These are phyloP conservation scores for Sturmia bella DNA, from an alignment of 2,888 invertebrate genomes.

Conservation along the genomic window DNA sequence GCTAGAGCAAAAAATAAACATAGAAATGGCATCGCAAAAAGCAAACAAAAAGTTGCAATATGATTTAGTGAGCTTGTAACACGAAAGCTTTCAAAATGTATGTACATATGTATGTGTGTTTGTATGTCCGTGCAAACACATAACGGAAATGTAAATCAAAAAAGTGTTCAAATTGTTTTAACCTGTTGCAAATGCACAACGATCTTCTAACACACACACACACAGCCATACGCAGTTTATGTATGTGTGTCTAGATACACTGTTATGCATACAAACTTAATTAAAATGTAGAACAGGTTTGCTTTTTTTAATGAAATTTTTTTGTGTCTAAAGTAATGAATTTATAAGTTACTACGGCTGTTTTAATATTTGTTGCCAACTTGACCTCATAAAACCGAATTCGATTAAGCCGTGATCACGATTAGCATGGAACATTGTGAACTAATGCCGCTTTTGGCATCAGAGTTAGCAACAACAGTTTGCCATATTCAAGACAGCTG, in stretches of 20 bases:
- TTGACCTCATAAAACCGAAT: conserved; percentile 17
- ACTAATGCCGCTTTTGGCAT: too few relatives aligned
- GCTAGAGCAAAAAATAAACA: not conserved
- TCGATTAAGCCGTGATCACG: not conserved
- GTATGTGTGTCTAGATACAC: too few relatives aligned
- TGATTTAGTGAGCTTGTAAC: conserved; percentile 41
- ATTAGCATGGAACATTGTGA: too few relatives aligned
- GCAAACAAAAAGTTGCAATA: conserved; percentile 12
- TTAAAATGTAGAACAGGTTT: conserved; percentile 41
- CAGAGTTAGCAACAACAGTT: too few relatives aligned
- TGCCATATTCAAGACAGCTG: too few relatives aligned
- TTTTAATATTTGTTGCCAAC: conserved; percentile 6
- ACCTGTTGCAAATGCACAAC: conserved; percentile 47
- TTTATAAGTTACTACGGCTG: too few relatives aligned
- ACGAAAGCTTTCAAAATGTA: conserved; percentile 33
- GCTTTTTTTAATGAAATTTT: not conserved
- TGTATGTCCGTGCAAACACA: not conserved
- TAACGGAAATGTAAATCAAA: conserved; percentile 61
- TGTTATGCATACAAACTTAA: not conserved
- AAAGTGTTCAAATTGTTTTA: conserved; percentile 25
- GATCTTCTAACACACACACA: not conserved
- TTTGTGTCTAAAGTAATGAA: too few relatives aligned
- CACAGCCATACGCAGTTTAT: not conserved
- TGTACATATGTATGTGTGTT: not conserved
- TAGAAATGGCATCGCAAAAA: conserved; percentile 8